Evolutionary conservation across 2,888 invertebrate genomes (phyloP), one percentile per base, ranked within the genome.

Genomic region (Agrypnus murinus): DNA sequence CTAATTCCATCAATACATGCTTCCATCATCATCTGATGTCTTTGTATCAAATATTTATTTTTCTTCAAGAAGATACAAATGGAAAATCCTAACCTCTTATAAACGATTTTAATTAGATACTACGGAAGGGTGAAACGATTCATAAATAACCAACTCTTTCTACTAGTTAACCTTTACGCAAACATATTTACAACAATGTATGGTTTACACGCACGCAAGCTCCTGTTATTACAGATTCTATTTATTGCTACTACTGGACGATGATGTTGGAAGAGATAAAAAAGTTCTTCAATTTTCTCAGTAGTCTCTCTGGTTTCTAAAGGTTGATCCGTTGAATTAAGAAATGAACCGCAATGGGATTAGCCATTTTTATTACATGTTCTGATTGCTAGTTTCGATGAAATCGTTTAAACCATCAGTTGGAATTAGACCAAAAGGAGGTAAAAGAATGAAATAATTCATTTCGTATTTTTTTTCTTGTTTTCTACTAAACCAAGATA

Each of bases 151-250:
- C n/a, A n/a, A n/a, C 50, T 53, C 64, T 53, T 32, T 55, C 9
- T n/a, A n/a, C n/a, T n/a, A n/a, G n/a, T n/a, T n/a, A n/a, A n/a
- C n/a, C n/a, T n/a, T n/a, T n/a, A n/a, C n/a, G n/a, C n/a, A n/a
- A n/a, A n/a, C n/a, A n/a, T n/a, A n/a, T n/a, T n/a, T n/a, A n/a
- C 55, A 53, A 12, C 17, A 53, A 36, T 43, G 36, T 53, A 64
- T n/a, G n/a, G 40, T 55, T 55, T 40, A 43, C 15, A 14, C n/a
- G 34, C 43, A 17, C 53, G 31, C 64, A 32, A 32, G 36, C 53
- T 32, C 38, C 55, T 55, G 55, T 53, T n/a, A n/a, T n/a, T 53
- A 55, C 43, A 43, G 64, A 64, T 64, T 53, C 64, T 55, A 34
- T 40, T 32, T 64, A 64, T 43, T 64, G 43, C n/a, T n/a, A n/a